Evolutionary conservation across 2,113 vertebrate genomes (phyloP), one percentile per base, ranked within the genome.

Genomic region (Synchiropus splendidus): DNA sequence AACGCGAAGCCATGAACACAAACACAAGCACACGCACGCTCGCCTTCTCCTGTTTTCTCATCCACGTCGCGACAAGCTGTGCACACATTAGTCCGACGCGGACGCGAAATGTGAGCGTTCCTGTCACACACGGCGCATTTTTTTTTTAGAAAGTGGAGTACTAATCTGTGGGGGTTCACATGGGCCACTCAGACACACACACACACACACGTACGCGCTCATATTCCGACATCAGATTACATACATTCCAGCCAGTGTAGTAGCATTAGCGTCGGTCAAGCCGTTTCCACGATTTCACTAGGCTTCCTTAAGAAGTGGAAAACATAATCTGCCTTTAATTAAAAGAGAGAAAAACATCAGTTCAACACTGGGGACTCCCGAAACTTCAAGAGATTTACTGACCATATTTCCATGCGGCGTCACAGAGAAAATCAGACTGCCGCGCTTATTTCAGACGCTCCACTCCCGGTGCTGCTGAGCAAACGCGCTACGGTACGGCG

Each of bases 311-410:
- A 81, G 80, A 74, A 86, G 83, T 85, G 84, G 82, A 86, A 83
- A 77, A 78, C 73, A 83, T 90, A 90, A 88, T 91, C 87, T 90
- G 72, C 59, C 68, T 92, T 90, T 91, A 91, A 89, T 91, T 90
- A 90, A 91, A 47, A 69, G 41, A 34, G 36, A 36, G 12, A 53
- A 13, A 41, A 51, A 37, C 36, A 58, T 47, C 64, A 51, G 64
- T 63, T n/a, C n/a, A n/a, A n/a, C n/a, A 48, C 17, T 54, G 50
- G 48, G 61, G 64, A 66, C 56, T 58, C 42, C 63, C n/a, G 16
- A 42, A 27, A 27, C 21, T 27, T 27, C 21, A 27, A 27, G 21
- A 27, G 4, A 27, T 5, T 5, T 5, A 8, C 8, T 27, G n/a
- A n/a, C n/a, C n/a, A n/a, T n/a, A n/a, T n/a, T n/a, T n/a, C n/a